Percentiles rank a stretch among this genome's conserved stretches.
Conservation (phyloP, 1,140 invertebrate species). For the Drosophila sucinea region DNA sequence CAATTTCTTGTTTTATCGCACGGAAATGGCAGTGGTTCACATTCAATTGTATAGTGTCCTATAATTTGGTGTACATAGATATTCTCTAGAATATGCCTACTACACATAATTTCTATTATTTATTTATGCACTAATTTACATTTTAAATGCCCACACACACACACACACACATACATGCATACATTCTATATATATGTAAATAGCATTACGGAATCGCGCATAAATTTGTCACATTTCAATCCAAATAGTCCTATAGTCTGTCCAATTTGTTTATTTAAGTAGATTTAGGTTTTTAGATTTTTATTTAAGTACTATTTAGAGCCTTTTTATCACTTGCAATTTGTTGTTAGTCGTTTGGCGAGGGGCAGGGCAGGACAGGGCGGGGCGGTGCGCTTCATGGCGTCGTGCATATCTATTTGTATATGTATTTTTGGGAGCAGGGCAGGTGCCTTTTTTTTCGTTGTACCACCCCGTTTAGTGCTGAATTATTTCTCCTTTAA, state of each 20-base stretch:
- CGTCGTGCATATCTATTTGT: not conserved
- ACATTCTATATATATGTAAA: conserved; percentile 39
- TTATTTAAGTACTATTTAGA: conserved; percentile 71
- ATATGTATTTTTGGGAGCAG: too few species aligned
- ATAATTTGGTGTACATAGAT: conserved; percentile 46
- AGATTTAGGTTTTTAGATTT: conserved; percentile 3
- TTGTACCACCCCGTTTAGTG: conserved; percentile 19
- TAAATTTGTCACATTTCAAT: conserved; percentile 36
- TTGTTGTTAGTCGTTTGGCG: conserved; percentile 66
- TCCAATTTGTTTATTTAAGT: conserved; percentile 51
- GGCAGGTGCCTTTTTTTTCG: conserved; percentile 28
- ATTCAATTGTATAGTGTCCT: conserved; percentile 72
- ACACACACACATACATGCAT: not conserved
- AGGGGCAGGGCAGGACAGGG: conserved; percentile 37
- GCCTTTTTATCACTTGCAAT: conserved; percentile 77
- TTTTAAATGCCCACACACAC: conserved; percentile 66
- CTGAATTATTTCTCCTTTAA: conserved; percentile 46
- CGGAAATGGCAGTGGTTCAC: conserved; percentile 77
- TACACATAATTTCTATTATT: conserved; percentile 43
- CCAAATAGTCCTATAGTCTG: conserved; percentile 38
- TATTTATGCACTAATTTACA: conserved; percentile 74
- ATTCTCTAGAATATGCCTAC: conserved; percentile 48
- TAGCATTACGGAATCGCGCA: conserved; percentile 45
- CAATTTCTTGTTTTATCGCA: conserved; percentile 35
- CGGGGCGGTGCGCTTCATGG: not conserved